A percentile compares a stretch with the other conserved stretches of the same genome.
Evolutionary conservation across 1,140 invertebrate genomes (phyloP).

Genomic region (Cydia splendana): DNA sequence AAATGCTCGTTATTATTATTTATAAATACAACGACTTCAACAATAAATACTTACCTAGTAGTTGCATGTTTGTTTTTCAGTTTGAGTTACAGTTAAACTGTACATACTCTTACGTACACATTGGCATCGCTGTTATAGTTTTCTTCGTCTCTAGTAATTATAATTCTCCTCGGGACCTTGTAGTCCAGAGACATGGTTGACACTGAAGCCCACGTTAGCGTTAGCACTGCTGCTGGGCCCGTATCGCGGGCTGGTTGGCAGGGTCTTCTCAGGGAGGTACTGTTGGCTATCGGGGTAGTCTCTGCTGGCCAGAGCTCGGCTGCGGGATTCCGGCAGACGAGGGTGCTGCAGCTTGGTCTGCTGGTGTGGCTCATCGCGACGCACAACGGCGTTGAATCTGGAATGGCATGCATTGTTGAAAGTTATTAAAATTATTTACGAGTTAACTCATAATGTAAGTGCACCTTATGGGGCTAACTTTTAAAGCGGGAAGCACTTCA

Average conservation of each 20-base stretch:
- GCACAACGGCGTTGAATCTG: conserved; percentile 53
- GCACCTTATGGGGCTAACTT: too few species aligned
- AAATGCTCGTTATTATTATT: neutral
- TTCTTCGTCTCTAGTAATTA: neutral
- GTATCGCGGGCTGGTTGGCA: neutral
- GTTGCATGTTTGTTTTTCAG: too few species aligned
- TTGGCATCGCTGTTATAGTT: neutral
- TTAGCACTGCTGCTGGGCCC: conserved; percentile 33
- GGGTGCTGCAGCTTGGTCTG: conserved; percentile 38
- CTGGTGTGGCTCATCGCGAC: conserved; percentile 38
- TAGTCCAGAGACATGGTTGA: conserved; percentile 34
- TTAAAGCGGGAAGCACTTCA: too few species aligned
- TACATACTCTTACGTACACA: too few species aligned
- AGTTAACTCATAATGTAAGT: too few species aligned
- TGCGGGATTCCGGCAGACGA: conserved; percentile 22
- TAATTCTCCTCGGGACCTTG: neutral
- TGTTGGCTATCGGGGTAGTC: conserved; percentile 30
- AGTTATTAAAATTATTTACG: too few species aligned
- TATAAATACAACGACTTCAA: neutral
- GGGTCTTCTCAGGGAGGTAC: conserved; percentile 31
- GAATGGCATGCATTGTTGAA: neutral
- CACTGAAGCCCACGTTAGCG: conserved; percentile 42
- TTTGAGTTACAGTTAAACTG: neutral
- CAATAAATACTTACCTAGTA: neutral
- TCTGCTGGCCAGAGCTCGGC: neutral